Evolutionary conservation across 2,113 vertebrate genomes (phyloP).

Genomic region (Sander vitreus): DNA sequence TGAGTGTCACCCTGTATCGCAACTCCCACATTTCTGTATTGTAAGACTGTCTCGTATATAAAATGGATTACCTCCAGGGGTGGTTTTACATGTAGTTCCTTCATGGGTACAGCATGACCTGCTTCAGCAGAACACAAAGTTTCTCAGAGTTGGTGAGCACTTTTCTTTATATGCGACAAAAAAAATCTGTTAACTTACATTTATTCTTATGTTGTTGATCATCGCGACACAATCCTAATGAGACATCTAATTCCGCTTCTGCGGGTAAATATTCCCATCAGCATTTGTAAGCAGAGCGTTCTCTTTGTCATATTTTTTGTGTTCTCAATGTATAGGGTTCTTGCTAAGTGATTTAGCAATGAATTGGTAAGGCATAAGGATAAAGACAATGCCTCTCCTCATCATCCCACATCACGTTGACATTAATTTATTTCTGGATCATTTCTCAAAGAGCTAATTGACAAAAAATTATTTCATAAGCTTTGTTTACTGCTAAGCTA

Average conservation of each 20-base stretch:
- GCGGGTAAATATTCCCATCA: slow-evolving; percentile 21
- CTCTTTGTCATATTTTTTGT: slow-evolving; percentile 11
- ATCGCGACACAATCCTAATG: slow-evolving; percentile 22
- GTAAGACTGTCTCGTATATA: slow-evolving; percentile 26
- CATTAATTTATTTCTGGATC: slow-evolving; percentile 30
- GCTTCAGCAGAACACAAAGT: slow-evolving; percentile 37
- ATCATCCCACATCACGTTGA: slow-evolving; percentile 29
- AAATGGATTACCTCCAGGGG: slow-evolving; percentile 35
- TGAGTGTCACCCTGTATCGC: background rate
- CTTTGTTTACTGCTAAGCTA: slow-evolving; percentile 67
- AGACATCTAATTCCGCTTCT: slow-evolving; percentile 33
- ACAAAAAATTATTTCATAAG: slow-evolving; percentile 69
- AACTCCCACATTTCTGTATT: slow-evolving; percentile 11
- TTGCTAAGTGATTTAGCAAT: background rate
- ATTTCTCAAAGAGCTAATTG: slow-evolving; percentile 70
- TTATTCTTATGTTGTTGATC: slow-evolving; percentile 29
- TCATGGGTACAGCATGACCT: slow-evolving; percentile 25
- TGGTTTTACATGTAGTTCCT: slow-evolving; percentile 34
- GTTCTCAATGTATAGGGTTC: slow-evolving; percentile 10
- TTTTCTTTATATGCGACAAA: slow-evolving; percentile 5
- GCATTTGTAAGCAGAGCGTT: slow-evolving; percentile 18
- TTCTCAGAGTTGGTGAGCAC: slow-evolving; percentile 10
- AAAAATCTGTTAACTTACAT: slow-evolving; percentile 4
- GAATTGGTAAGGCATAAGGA: slow-evolving; percentile 20
- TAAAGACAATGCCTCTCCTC: slow-evolving; percentile 35